These are phyloP conservation scores for Mastacembelus armatus DNA, from an alignment of 2,797 vertebrate species.

Conservation along the genomic window DNA sequence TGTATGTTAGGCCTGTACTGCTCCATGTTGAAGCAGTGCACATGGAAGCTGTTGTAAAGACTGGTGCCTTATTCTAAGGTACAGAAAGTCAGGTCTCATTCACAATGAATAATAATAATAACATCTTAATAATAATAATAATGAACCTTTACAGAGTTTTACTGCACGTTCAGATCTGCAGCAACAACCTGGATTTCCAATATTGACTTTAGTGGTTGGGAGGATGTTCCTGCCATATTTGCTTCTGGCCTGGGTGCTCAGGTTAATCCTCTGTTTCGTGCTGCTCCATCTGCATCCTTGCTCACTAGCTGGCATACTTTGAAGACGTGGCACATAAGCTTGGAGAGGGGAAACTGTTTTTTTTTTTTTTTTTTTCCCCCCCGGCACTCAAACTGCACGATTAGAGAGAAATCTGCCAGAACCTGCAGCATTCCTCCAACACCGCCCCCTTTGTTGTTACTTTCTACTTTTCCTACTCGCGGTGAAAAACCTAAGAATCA, in stretches of 20 bases:
- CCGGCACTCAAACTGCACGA: constrained; percentile 28
- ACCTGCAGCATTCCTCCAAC: constrained; percentile 19
- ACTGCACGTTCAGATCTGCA: neutral
- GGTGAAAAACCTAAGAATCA: neutral
- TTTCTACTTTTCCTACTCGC: neutral
- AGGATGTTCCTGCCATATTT: constrained; percentile 23
- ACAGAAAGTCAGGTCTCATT: too few relatives aligned
- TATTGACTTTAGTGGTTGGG: constrained; percentile 18
- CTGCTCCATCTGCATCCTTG: constrained; percentile 62
- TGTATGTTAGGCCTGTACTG: neutral
- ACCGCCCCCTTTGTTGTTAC: constrained; percentile 6
- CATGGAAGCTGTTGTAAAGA: too few relatives aligned
- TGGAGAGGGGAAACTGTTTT: neutral
- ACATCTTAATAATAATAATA: too few relatives aligned
- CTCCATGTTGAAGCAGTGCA: too few relatives aligned
- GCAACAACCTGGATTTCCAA: neutral
- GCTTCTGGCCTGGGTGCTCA: constrained; percentile 56
- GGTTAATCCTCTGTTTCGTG: constrained; percentile 70
- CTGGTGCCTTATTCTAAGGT: too few relatives aligned
- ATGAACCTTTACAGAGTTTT: neutral
- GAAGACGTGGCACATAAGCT: constrained; percentile 38
- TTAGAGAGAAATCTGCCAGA: constrained; percentile 29
- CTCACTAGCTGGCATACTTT: constrained; percentile 53
- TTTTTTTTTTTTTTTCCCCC: constrained; percentile 18
- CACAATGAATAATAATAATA: too few relatives aligned